Evolutionary conservation across 2,113 vertebrate species (phyloP).

Genomic region (Chiloscyllium plagiosum): DNA sequence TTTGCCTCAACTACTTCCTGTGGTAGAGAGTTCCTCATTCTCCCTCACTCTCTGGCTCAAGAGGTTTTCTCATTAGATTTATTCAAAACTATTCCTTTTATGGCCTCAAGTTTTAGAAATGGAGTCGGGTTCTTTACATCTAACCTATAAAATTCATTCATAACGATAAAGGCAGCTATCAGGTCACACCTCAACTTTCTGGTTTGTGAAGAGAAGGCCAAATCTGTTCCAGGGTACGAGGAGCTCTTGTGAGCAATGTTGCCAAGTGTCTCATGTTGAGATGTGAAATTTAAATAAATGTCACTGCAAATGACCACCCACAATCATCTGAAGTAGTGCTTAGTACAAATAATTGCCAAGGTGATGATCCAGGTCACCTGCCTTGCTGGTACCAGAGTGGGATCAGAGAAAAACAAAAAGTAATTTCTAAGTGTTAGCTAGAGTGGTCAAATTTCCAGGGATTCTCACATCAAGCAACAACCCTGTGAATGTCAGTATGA

Average conservation of each 20-base stretch:
- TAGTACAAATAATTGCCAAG: neutral
- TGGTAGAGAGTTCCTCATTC: neutral
- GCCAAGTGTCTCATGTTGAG: neutral
- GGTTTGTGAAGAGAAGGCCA: neutral
- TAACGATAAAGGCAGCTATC: neutral
- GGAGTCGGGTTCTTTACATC: neutral
- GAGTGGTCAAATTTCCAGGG: too few species aligned
- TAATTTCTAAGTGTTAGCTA: too few species aligned
- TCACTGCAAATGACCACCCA: neutral
- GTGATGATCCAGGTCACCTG: too few species aligned
- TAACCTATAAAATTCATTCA: neutral
- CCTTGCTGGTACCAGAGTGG: too few species aligned
- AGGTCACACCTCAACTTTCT: neutral
- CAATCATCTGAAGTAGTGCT: neutral
- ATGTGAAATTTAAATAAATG: neutral
- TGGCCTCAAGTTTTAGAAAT: neutral
- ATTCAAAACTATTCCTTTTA: neutral
- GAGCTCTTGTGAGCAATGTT: neutral
- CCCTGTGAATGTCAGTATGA: too few species aligned
- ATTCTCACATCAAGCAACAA: too few species aligned
- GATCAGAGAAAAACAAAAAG: too few species aligned
- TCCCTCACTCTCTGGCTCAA: neutral
- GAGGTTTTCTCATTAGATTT: neutral
- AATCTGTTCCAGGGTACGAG: neutral
- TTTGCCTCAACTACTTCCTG: neutral